These are phyloP conservation scores for Neoniphon sammara DNA, from an alignment of 2,797 vertebrate species.

Conservation along the genomic window DNA sequence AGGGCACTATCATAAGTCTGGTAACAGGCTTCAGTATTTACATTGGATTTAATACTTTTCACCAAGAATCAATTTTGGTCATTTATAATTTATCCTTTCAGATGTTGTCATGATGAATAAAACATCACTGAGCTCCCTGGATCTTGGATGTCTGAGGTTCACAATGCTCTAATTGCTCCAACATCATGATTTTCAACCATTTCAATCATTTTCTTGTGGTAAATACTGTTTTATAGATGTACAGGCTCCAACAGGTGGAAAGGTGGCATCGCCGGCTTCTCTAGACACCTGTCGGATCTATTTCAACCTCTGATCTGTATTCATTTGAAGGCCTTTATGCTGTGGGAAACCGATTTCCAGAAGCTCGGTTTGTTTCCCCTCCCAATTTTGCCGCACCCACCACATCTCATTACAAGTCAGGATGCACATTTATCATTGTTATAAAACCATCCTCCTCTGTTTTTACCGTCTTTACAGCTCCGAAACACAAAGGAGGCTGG, in stretches of 20 bases:
- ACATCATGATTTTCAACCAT: slow-evolving; percentile 13
- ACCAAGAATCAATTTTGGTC: slow-evolving; percentile 11
- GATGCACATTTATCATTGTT: slow-evolving; percentile 67
- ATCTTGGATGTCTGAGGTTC: background rate
- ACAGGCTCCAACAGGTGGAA: slow-evolving; percentile 23
- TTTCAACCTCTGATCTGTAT: slow-evolving; percentile 69
- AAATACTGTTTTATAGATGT: slow-evolving; percentile 40
- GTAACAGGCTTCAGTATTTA: slow-evolving; percentile 8
- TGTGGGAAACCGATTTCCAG: slow-evolving; percentile 47
- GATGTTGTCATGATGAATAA: slow-evolving; percentile 2
- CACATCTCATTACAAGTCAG: slow-evolving; percentile 46
- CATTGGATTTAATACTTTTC: background rate
- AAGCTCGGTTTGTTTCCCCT: slow-evolving; percentile 41
- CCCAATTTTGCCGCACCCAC: slow-evolving; percentile 28
- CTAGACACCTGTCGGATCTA: slow-evolving; percentile 66
- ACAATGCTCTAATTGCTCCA: background rate
- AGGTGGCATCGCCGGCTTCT: slow-evolving; percentile 57
- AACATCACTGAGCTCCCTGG: background rate
- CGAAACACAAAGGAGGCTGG: slow-evolving; percentile 29
- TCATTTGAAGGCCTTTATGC: slow-evolving; percentile 65
- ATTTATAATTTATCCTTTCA: slow-evolving; percentile 35
- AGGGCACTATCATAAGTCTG: slow-evolving; percentile 30
- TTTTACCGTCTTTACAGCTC: slow-evolving; percentile 20
- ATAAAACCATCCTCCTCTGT: slow-evolving; percentile 42
- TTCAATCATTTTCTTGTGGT: slow-evolving; percentile 36